Base-by-base conservation (phyloP, 37 sponge, comb jelly and placozoan genomes). In the Diacarnus erythraeanus region DNA sequence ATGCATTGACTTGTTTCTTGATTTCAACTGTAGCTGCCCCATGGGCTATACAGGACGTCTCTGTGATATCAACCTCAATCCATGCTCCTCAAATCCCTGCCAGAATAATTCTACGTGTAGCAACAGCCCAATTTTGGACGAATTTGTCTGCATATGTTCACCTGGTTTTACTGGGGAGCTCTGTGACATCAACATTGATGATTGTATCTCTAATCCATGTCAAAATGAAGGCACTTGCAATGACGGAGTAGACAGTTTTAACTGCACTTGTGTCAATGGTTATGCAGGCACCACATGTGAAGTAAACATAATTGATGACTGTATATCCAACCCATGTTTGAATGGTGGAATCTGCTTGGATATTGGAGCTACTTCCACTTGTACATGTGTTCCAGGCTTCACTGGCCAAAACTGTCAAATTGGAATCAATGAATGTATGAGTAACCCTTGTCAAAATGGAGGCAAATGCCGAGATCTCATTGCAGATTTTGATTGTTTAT, bases 261-360 rank as follows among this genome's bases (percentile, higher is more conserved):
- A 42, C 20, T 88, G 84, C 64, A 21, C 25, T 6, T 90, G 86
- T 72, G 21, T 58, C 2, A 38, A 30, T 61, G 90, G 90, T n/a
- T 85, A 60, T 39, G 73, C 78, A 38, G 91, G 86, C 3, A 21
- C 26, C 1, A 42, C 15, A 17, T 85, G 86, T 73, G 66, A 81
- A 12, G 26, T 59, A 26, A 54, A 85, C 27, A 57, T 69, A 10
- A 87, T 93, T 30, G 59, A 89, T 82, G 91, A 85, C 0, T 93
- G 94, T 71, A 29, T 21, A 22, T 9, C 76, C 2, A 20, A 65
- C 27, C 75, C 79, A 15, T 92, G 92, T 38, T 37, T 31, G 2
- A 87, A 87, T 72, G 88, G 88, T 34, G 88, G 77, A 2, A 92
- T 80, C 10, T 90, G 90, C 66, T 27, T 71, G 25, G 61, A 91